Evolutionary conservation across 2,113 vertebrate genomes (phyloP).

Genomic region (Pundamilia nyererei): DNA sequence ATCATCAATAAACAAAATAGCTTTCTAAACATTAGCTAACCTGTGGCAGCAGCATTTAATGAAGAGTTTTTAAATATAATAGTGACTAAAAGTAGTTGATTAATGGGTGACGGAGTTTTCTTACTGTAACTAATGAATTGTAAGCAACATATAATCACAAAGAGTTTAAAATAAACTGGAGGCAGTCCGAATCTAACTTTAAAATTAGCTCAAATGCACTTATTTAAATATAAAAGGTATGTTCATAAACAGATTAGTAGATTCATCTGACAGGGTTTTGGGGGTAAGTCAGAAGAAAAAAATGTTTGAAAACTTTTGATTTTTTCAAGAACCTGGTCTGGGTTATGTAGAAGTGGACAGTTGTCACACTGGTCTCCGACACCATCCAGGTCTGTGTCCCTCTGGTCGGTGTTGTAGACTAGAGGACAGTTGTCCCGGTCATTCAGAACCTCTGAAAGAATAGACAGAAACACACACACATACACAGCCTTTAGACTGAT

Average conservation of each 20-base stretch:
- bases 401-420: constrained; percentile 93
- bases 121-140: not conserved
- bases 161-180: not conserved
- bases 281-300: not conserved
- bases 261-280: not conserved
- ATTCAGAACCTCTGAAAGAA: constrained; percentile 82
- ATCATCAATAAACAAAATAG: not conserved
- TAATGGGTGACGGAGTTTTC: not conserved
- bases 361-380: constrained; percentile 97
- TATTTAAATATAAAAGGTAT: not conserved
- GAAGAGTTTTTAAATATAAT: not conserved
- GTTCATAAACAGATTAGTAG: not conserved
- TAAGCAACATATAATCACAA: not conserved
- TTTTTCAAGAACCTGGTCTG: constrained; percentile 78
- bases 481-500: not conserved
- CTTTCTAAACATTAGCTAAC: not conserved
- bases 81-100: not conserved
- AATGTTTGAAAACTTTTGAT: not conserved
- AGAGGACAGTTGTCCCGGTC: constrained; percentile 92
- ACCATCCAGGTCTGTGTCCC: constrained; percentile 88
- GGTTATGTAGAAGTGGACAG: constrained; percentile 90
- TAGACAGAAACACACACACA: not conserved
- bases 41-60: not conserved
- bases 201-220: not conserved
- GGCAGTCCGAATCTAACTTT: not conserved